These are phyloP conservation scores for Rhopilema esculentum DNA, from an alignment of 30 jellyfish, hydroid and myxozoan species.

Conservation along the genomic window DNA sequence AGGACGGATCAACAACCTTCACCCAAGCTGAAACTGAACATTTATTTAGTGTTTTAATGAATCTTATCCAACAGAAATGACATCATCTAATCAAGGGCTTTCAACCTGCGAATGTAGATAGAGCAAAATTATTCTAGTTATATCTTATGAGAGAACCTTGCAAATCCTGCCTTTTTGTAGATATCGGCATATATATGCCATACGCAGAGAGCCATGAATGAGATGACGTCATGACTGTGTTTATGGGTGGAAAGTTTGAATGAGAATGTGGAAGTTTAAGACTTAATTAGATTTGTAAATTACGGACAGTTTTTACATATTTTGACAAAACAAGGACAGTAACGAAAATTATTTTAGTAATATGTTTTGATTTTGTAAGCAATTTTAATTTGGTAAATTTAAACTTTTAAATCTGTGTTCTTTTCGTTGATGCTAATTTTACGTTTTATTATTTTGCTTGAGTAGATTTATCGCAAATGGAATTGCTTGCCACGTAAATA, in stretches of 20 bases:
- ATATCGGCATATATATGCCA: too few relatives aligned
- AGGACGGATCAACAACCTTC: neutral
- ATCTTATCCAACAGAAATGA: neutral
- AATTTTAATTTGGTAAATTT: constrained; percentile 44
- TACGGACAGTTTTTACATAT: constrained; percentile 66
- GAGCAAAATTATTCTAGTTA: neutral
- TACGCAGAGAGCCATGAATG: too few relatives aligned
- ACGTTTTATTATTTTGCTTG: neutral
- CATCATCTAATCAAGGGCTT: neutral
- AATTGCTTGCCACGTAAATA: neutral
- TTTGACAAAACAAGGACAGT: constrained; percentile 30
- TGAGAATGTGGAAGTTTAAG: constrained; percentile 61
- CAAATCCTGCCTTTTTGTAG: too few relatives aligned
- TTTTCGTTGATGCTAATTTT: constrained; percentile 1
- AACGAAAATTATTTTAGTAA: constrained; percentile 32
- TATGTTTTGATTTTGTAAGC: constrained; percentile 35
- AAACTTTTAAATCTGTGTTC: constrained; percentile 17
- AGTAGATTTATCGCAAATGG: neutral
- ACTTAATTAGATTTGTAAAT: constrained; percentile 39
- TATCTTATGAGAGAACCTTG: too few relatives aligned
- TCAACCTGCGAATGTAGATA: neutral
- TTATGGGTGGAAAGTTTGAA: constrained; percentile 51
- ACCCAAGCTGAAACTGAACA: neutral
- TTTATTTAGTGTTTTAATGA: neutral
- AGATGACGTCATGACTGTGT: constrained; percentile 36